Evolutionary conservation across 2,888 invertebrate species (phyloP), one percentile per base, ranked within the genome.

Genomic region (Epistrophe grossulariae): DNA sequence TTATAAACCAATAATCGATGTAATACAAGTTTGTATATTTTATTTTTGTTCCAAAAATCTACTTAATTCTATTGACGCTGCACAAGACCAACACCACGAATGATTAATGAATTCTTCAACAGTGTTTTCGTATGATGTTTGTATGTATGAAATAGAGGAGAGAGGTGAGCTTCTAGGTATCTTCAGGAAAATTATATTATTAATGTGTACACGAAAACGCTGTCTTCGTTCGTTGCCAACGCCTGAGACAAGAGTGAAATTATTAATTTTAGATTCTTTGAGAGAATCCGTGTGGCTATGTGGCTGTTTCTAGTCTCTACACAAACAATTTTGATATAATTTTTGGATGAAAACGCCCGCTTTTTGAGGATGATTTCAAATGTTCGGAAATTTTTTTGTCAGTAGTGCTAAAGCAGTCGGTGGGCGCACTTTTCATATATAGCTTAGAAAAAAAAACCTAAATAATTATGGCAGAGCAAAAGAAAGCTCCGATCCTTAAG

Each of bases 401-500:
- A 87, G 87, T 87, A 62, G 87, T 79, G 83, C 79, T 87, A 79
- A 79, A 76, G 79, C 87, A 79, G 87, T 87, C 72, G 76, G 76
- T 87, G 79, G 79, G 87, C 79, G 74, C 83, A 68, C 83, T 87
- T 84, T 88, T 84, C 73, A 59, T 74, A 17, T 55, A 19, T 50
- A 77, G 55, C 78, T 79, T 84, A 66, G 84, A 62, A 88, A 73
- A 88, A 73, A 60, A 55, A 62, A 62, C 15, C 15, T 24, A 40
- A 64, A 60, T 52, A 70, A 89, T 72, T 89, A 92, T 92, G 92
- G 92, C 92, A 84, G 93, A 93, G 89, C 92, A 93, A 89, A 93
- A 92, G 90, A 93, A 93, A 90, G 92, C 93, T 88, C 93, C 92
- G 79, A 90, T 93, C 76, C 89, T 93, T 74, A 93, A 89, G 88